Conservation (phyloP, 2,797 vertebrate genomes). For the Percopsis omiscomaycus region DNA sequence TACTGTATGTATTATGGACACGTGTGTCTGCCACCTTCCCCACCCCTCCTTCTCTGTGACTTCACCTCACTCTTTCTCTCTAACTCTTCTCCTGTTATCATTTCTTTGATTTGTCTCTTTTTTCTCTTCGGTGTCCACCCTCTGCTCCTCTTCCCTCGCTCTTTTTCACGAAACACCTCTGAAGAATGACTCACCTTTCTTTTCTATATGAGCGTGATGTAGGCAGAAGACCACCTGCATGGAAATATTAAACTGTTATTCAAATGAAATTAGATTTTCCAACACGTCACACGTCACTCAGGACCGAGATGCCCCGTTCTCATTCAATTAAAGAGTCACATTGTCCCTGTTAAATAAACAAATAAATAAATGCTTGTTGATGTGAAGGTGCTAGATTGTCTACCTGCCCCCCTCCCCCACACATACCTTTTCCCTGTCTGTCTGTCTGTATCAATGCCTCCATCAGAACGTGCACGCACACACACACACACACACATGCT, state of each 20-base stretch:
- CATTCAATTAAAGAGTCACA: no score
- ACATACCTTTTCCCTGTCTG: background rate
- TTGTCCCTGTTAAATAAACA: no score
- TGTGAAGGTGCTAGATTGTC: constrained; percentile 1
- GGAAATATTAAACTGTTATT: no score
- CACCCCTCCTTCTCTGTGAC: background rate
- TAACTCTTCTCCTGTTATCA: background rate
- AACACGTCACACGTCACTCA: no score
- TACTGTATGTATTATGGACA: background rate
- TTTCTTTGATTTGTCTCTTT: background rate
- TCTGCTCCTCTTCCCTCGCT: background rate
- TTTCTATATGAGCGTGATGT: background rate
- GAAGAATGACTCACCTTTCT: background rate
- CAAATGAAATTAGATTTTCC: background rate
- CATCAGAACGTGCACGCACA: background rate
- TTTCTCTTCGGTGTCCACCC: background rate
- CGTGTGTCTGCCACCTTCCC: background rate
- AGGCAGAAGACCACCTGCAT: background rate
- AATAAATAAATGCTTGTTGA: background rate
- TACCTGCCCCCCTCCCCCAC: background rate
- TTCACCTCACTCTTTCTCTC: background rate
- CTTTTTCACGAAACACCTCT: background rate
- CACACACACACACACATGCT: background rate
- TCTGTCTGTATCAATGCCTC: background rate
- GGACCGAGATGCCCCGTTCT: background rate